Percentiles rank a stretch among this genome's conserved stretches.
phyloP scores from a whole-genome alignment of 2,888 invertebrate genomes.

The Dasypogon diadema region DNA sequence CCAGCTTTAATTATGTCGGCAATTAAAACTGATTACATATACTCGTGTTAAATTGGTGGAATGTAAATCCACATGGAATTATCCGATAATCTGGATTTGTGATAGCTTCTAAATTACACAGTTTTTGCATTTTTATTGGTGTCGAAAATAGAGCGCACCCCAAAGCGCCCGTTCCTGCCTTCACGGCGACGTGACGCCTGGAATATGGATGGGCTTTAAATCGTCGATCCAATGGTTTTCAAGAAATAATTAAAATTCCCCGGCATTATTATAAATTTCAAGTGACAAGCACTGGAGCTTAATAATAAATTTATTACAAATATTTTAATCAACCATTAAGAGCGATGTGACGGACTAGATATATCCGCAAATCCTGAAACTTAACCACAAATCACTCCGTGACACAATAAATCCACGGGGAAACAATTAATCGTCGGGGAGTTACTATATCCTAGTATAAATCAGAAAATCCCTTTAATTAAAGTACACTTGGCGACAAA shows the following conservation, averaged over 20 bases:
- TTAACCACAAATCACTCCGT: conserved; percentile 59
- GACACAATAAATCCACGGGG: conserved; percentile 59
- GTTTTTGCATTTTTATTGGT: too few relatives aligned
- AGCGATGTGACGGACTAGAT: conserved; percentile 33
- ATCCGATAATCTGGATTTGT: not conserved
- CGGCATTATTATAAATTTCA: conserved; percentile 2
- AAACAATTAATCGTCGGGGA: conserved; percentile 58
- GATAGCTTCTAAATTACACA: too few relatives aligned
- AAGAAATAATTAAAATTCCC: conserved; percentile 19
- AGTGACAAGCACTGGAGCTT: not conserved
- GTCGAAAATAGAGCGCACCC: too few relatives aligned
- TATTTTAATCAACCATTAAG: conserved; percentile 29
- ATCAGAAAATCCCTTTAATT: conserved; percentile 51
- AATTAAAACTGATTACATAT: conserved; percentile 36
- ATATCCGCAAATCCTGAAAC: conserved; percentile 36
- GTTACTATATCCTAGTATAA: conserved; percentile 50
- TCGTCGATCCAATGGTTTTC: not conserved
- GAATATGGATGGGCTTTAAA: too few relatives aligned
- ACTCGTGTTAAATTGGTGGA: conserved; percentile 14
- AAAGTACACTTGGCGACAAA: conserved; percentile 44
- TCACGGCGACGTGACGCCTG: too few relatives aligned
- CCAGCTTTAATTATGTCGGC: conserved; percentile 23
- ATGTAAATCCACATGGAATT: not conserved
- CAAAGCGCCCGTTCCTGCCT: too few relatives aligned
- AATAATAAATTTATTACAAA: conserved; percentile 37